Evolutionary conservation across 2,113 vertebrate species (phyloP).

Genomic region (Apodemus speciosus): DNA sequence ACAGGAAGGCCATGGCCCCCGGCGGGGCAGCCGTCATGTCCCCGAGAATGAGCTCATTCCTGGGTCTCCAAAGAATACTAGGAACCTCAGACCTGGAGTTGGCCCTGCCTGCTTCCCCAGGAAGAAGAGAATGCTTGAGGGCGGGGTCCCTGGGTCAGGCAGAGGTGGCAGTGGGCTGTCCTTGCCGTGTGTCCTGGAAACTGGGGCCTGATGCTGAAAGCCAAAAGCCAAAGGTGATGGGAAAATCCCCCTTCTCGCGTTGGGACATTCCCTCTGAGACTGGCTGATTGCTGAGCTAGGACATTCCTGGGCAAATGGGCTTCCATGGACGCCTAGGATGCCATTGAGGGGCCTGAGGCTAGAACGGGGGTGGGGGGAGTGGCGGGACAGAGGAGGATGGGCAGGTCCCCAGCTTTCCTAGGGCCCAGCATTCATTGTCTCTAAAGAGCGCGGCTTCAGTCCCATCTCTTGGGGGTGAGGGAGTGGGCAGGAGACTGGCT

Average conservation of each 20-base stretch:
- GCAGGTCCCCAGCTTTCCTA: neutral
- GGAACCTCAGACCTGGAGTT: slow-evolving; percentile 9
- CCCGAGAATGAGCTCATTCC: neutral
- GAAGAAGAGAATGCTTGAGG: neutral
- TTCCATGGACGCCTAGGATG: slow-evolving; percentile 4
- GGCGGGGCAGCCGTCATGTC: slow-evolving; percentile 3
- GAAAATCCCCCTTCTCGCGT: slow-evolving; percentile 2
- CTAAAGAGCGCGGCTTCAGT: neutral
- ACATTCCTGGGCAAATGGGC: slow-evolving; percentile 59
- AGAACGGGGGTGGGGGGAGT: neutral
- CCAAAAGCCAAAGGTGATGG: neutral
- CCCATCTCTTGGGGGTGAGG: neutral
- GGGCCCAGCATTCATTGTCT: neutral
- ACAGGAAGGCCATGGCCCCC: neutral
- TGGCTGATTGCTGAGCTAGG: slow-evolving; percentile 51
- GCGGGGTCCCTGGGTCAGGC: neutral
- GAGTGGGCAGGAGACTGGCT: neutral
- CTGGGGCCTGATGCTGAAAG: neutral
- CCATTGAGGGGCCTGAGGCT: slow-evolving; percentile 15
- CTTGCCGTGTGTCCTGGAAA: neutral
- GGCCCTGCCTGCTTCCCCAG: neutral
- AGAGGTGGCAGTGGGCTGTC: neutral
- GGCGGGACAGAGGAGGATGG: neutral
- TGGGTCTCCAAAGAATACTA: neutral
- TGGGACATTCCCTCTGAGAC: slow-evolving; percentile 24